These are phyloP conservation scores for Papilio dardanus DNA, from an alignment of 1,140 invertebrate species.

Conservation along the genomic window DNA sequence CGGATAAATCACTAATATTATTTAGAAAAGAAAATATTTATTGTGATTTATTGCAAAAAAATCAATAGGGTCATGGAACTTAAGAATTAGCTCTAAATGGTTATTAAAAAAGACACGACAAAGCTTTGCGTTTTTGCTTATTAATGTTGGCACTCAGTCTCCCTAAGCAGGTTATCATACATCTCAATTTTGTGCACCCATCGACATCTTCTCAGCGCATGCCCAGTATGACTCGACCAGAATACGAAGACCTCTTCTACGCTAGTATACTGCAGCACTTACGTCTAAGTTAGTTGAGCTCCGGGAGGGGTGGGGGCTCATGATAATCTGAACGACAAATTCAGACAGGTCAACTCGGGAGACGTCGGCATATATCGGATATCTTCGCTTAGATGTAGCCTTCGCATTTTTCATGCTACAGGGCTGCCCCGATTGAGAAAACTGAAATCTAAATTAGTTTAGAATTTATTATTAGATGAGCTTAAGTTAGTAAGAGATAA, in stretches of 20 bases:
- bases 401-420: slow-evolving; percentile 45
- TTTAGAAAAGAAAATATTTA: too few species aligned
- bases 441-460: background rate
- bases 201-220: slow-evolving; percentile 44
- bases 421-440: slow-evolving; percentile 46
- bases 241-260: slow-evolving; percentile 22
- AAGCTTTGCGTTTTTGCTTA: background rate
- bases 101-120: background rate
- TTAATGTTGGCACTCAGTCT: background rate
- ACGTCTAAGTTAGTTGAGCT: background rate
- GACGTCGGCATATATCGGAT: slow-evolving; percentile 35
- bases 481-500: background rate
- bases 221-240: slow-evolving; percentile 41
- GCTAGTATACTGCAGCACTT: background rate
- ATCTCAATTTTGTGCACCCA: slow-evolving; percentile 43
- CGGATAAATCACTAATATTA: too few species aligned
- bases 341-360: slow-evolving; percentile 36
- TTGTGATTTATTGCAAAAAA: background rate
- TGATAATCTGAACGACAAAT: slow-evolving; percentile 32
- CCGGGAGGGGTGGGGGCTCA: slow-evolving; percentile 34
- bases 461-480: background rate
- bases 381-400: slow-evolving; percentile 38
- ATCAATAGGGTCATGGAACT: background rate
- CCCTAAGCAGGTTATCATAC: slow-evolving; percentile 40
- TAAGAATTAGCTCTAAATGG: background rate